Evolutionary conservation across 2,113 vertebrate genomes (phyloP).

Genomic region (Peucedramus taeniatus): DNA sequence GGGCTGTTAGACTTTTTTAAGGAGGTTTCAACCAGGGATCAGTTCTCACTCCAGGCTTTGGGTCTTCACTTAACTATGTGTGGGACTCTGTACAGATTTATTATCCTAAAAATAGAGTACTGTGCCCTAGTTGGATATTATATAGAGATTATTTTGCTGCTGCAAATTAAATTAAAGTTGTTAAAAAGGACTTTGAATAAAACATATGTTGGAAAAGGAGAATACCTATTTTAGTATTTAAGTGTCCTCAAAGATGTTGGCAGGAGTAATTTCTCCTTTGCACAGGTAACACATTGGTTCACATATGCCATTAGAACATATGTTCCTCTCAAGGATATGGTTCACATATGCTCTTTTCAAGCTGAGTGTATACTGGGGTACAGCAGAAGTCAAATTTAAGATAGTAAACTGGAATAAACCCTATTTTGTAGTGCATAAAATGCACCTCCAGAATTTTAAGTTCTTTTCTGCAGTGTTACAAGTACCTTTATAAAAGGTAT

Average conservation of each 20-base stretch:
- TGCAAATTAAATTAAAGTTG: neutral
- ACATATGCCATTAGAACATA: neutral
- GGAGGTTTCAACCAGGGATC: neutral
- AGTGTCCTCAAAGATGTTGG: neutral
- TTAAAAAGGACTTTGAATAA: neutral
- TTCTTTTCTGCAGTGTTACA: neutral
- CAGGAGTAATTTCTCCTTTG: neutral
- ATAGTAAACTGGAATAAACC: neutral
- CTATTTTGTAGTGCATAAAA: neutral
- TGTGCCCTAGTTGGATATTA: neutral
- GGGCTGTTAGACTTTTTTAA: neutral
- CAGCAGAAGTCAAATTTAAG: neutral
- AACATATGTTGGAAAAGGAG: neutral
- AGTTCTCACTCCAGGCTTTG: neutral
- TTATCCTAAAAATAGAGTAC: neutral
- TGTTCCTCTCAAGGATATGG: neutral
- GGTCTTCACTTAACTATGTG: neutral
- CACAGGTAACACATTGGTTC: neutral
- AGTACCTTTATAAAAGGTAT: neutral
- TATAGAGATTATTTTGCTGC: neutral
- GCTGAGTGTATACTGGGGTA: neutral
- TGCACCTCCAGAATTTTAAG: neutral
- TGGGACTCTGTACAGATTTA: neutral
- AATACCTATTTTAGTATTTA: neutral
- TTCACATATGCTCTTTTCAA: neutral